These are phyloP conservation scores for Poeciliopsis turrubarensis DNA, from an alignment of 2,113 vertebrate genomes.

Conservation along the genomic window DNA sequence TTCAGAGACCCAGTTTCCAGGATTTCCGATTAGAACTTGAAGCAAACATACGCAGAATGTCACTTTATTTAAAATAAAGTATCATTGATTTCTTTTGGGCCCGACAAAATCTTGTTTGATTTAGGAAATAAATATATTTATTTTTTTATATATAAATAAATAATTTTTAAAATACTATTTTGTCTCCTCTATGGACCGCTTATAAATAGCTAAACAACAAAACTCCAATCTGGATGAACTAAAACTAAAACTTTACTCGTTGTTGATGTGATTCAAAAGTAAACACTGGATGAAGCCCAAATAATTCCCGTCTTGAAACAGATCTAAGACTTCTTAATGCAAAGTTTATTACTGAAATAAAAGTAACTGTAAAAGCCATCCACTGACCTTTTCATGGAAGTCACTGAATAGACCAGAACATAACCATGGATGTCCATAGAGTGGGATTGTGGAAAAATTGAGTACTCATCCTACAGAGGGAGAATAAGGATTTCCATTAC, in stretches of 20 bases:
- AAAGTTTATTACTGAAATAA: not conserved
- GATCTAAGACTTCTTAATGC: not conserved
- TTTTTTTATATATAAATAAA: too few relatives aligned
- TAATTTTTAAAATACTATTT: too few relatives aligned
- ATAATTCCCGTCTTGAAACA: not conserved
- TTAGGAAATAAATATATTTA: too few relatives aligned
- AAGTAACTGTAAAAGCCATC: conserved; percentile 1
- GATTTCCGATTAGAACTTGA: too few relatives aligned
- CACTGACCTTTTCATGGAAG: conserved; percentile 85
- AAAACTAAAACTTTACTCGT: not conserved
- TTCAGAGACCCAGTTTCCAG: too few relatives aligned
- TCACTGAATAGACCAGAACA: conserved; percentile 86
- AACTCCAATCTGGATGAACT: not conserved
- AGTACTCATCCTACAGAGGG: conserved; percentile 85
- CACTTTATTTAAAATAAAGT: too few relatives aligned
- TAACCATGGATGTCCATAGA: conserved; percentile 86
- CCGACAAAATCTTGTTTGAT: too few relatives aligned
- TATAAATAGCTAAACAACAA: not conserved
- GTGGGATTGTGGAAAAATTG: conserved; percentile 87
- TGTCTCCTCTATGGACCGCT: accelerated
- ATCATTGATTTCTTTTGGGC: too few relatives aligned
- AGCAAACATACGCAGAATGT: too few relatives aligned
- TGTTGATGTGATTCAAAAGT: not conserved
- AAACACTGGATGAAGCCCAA: not conserved
- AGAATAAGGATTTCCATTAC: not conserved